Evolutionary conservation across 2,113 vertebrate genomes (phyloP), one percentile per base, ranked within the genome.

Genomic region (Hypomesus transpacificus): DNA sequence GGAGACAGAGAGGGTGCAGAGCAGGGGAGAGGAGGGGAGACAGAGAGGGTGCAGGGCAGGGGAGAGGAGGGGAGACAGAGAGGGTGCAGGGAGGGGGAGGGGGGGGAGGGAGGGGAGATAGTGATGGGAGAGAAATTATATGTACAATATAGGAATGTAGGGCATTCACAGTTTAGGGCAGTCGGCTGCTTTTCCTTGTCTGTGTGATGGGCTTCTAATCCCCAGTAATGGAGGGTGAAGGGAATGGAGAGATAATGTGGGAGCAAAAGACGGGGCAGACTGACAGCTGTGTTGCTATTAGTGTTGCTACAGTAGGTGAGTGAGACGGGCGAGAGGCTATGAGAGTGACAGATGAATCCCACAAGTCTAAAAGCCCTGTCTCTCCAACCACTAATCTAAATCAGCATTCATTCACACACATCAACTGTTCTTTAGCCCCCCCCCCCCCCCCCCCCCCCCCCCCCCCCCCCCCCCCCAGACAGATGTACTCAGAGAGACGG

Each of bases 401-500:
- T 26, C 26, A 63, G 26, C 61, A 13, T 16, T 9, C 14, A 18
- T 26, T 17, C 26, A 34, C 61, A 17, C 61, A 63, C 61, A 62
- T 52, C 59, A 69, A 80, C 52, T 53, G 14, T 53, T 17, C 52
- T 8, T 18, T 46, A 53, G 66, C 34, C 53, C 20, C 54, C 1
- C n/a, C 16, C 69, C 46, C 64, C 66, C 57, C 31, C 51, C 20
- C 16, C 31, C n/a, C 51, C 20, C 16, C 31, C n/a, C n/a, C n/a
- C n/a, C n/a, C n/a, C 21, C 3, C 1, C 54, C 24, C 4, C n/a
- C n/a, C 51, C 20, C 16, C 31, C n/a, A 50, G 64, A 46, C 61
- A 54, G 70, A 53, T 50, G 26, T 31, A 78, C 66, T 78, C 75
- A 73, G n/a, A 70, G 51, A 65, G 70, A 80, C 75, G 63, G 73